Evolutionary conservation across 2,797 vertebrate species (phyloP).

Genomic region (Varecia variegata): DNA sequence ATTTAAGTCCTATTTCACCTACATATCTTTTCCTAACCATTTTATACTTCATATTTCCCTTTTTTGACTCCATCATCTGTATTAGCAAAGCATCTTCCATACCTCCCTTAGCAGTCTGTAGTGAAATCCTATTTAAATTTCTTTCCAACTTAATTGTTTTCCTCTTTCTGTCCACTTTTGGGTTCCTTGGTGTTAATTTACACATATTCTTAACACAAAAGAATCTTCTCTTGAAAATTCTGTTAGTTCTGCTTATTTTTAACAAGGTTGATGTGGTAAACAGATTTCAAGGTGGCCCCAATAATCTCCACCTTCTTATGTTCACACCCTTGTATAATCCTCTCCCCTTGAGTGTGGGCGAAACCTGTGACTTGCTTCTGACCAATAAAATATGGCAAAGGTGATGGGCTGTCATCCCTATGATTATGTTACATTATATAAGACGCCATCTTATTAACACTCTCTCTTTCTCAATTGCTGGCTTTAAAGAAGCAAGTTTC

Average conservation of each 20-base stretch:
- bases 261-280: not conserved
- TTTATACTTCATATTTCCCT: not conserved
- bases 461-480: not conserved
- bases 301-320: not conserved
- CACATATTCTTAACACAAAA: not conserved
- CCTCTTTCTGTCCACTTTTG: not conserved
- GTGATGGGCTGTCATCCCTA: not conserved
- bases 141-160: not conserved
- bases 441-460: not conserved
- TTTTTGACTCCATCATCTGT: not conserved
- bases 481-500: not conserved
- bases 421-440: not conserved
- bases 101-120: not conserved
- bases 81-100: not conserved
- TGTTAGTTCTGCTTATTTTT: slow-evolving; percentile 23
- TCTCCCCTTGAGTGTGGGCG: not conserved
- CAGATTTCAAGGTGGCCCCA: not conserved
- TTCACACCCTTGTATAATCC: not conserved
- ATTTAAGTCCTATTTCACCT: not conserved
- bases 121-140: not conserved
- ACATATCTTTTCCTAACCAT: not conserved
- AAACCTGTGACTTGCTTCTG: slow-evolving; percentile 5
- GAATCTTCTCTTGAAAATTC: not conserved
- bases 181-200: not conserved
- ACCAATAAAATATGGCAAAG: not conserved